These are phyloP conservation scores for Drosophila cardini DNA, from an alignment of 1,140 invertebrate species.

Conservation along the genomic window DNA sequence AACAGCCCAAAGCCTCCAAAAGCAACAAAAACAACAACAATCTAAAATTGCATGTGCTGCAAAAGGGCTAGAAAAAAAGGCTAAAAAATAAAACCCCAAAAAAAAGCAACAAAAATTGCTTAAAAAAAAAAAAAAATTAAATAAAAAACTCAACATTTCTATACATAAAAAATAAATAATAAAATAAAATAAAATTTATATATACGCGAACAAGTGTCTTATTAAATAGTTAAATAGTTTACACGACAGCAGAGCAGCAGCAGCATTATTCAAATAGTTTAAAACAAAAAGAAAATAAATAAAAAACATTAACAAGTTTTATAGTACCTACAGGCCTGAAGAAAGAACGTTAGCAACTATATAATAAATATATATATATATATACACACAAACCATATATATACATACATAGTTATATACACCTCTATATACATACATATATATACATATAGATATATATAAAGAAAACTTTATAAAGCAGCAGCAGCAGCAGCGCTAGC, in stretches of 20 bases:
- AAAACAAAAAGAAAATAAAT: slow-evolving; percentile 40
- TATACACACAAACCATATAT: slow-evolving; percentile 60
- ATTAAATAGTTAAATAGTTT: slow-evolving; percentile 62
- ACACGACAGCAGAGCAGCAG: slow-evolving; percentile 47
- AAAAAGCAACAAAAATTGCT: slow-evolving; percentile 32
- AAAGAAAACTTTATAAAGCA: slow-evolving; percentile 31
- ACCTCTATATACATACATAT: slow-evolving; percentile 51
- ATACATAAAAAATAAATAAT: slow-evolving; percentile 16
- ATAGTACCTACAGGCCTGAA: slow-evolving; percentile 79
- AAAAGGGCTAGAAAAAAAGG: slow-evolving; percentile 62
- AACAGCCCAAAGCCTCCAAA: slow-evolving; percentile 59
- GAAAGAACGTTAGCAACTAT: slow-evolving; percentile 61
- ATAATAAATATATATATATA: slow-evolving; percentile 54
- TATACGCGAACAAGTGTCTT: slow-evolving; percentile 81
- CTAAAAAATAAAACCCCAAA: slow-evolving; percentile 50
- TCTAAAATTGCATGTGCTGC: slow-evolving; percentile 62
- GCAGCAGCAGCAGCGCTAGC: slow-evolving; percentile 25
- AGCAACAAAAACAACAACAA: slow-evolving; percentile 46
- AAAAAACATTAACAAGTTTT: slow-evolving; percentile 66
- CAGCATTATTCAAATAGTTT: slow-evolving; percentile 63
- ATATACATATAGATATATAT: slow-evolving; percentile 39
- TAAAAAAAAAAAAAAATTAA: slow-evolving; percentile 42
- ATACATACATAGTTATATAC: slow-evolving; percentile 52
- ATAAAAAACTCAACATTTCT: slow-evolving; percentile 46
- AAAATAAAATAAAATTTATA: slow-evolving; percentile 42